Percentiles rank a stretch among this genome's conserved stretches.
These are phyloP conservation scores for Cerastis leucographa DNA, from an alignment of 2,888 invertebrate species.

Conservation along the genomic window DNA sequence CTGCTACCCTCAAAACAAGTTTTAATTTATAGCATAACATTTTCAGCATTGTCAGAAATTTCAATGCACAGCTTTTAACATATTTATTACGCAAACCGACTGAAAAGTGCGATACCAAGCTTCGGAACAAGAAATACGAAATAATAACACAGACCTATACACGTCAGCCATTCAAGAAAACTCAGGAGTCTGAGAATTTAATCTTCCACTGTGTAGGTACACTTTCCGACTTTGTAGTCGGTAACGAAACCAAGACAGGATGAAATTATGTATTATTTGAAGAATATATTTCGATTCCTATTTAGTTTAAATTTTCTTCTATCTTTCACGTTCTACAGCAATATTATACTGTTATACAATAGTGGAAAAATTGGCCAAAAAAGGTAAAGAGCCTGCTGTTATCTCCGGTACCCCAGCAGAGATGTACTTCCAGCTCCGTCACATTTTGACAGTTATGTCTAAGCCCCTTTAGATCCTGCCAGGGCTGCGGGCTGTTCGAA, in stretches of 20 bases:
- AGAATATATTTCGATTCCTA: slow-evolving; percentile 4
- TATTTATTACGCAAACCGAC: not conserved
- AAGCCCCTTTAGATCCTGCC: not conserved
- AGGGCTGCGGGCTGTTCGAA: no score
- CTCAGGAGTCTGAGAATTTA: slow-evolving; percentile 18
- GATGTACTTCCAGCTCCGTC: no score
- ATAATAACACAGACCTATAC: slow-evolving; percentile 7
- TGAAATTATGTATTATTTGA: slow-evolving; percentile 21
- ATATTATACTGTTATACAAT: not conserved
- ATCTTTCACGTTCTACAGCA: not conserved
- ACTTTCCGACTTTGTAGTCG: not conserved
- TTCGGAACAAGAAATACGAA: slow-evolving; percentile 21
- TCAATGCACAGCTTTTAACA: not conserved
- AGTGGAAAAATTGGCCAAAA: no score
- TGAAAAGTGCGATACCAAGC: slow-evolving; percentile 5
- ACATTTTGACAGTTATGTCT: no score
- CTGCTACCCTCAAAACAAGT: not conserved
- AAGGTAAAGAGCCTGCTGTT: no score
- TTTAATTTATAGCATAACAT: not conserved
- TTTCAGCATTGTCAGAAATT: not conserved
- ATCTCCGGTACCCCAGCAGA: no score
- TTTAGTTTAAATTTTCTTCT: not conserved
- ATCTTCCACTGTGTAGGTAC: slow-evolving; percentile 16
- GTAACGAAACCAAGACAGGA: slow-evolving; percentile 4
- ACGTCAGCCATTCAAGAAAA: slow-evolving; percentile 26